Evolutionary conservation across 2,797 vertebrate species (phyloP), one percentile per base, ranked within the genome.

Genomic region (Momotus momota): DNA sequence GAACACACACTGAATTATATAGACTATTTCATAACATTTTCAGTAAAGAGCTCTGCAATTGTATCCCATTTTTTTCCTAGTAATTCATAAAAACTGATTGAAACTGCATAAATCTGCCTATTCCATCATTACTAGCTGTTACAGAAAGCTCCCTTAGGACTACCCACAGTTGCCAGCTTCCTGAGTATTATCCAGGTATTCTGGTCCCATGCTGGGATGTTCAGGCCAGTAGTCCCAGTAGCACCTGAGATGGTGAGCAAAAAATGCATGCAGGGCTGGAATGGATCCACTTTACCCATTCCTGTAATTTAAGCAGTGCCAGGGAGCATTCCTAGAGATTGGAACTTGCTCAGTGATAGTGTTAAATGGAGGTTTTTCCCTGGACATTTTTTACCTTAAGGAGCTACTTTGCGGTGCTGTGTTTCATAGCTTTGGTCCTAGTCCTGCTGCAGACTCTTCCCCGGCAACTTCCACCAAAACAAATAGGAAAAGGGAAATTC

Each of bases 401-500:
- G 54, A 75, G 20, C 14, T 86, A 3, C 7, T 91, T 89, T 55
- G 26, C 13, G 46, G 21, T 45, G 35, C 43, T 2, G 0, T 60
- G 26, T 65, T 21, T 95, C 2, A 0, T 40, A 86, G 67, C 13
- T 94, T 94, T 66, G 64, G 64, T 92, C 57, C 49, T 29, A 45
- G 26, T 73, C 41, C 48, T 93, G 40, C 35, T 83, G 48, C 89
- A 77, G 51, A 64, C 45, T 70, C 40, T 87, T 96, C 43, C 69
- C 1, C 10, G 55, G 85, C 86, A 90, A 85, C 57, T 96, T 97
- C 95, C 95, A 86, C 71, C 57, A 61, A 82, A 95, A 72, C 29
- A 43, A 91, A 73, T 72, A 90, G 94, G 94, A 96, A 96, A 88
- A 90, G 93, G 94, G 92, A 96, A 96, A 96, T 95, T 96, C 91